These are phyloP conservation scores for Patella pellucida DNA, from an alignment of 2,888 invertebrate genomes.

Conservation along the genomic window DNA sequence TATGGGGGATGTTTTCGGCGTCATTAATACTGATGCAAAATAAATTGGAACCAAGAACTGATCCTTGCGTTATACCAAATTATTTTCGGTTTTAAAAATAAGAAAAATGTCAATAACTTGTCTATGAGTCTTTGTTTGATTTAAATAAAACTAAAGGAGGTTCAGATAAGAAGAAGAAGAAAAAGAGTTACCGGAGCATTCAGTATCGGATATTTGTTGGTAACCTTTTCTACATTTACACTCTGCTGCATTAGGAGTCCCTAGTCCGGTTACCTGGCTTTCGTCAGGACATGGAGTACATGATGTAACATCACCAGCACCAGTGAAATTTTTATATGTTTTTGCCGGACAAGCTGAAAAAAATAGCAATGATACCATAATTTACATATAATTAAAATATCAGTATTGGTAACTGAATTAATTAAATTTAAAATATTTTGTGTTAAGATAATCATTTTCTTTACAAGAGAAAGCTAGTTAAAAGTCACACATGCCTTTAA, in stretches of 20 bases:
- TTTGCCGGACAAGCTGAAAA: conserved; percentile 77
- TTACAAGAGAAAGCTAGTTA: no score
- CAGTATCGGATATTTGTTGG: conserved; percentile 65
- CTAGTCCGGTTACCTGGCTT: conserved; percentile 76
- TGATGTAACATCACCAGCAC: conserved; percentile 74
- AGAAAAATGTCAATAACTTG: no score
- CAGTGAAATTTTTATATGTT: conserved; percentile 74
- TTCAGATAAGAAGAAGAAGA: neutral
- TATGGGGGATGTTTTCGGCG: no score
- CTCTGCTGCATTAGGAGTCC: conserved; percentile 75
- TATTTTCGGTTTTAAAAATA: neutral
- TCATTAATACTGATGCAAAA: no score
- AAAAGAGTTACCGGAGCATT: conserved; percentile 75
- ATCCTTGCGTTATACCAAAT: neutral
- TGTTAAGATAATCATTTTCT: no score
- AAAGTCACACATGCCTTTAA: no score
- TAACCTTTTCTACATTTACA: conserved; percentile 79
- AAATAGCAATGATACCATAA: neutral
- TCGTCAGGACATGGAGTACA: conserved; percentile 77
- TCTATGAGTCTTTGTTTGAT: no score
- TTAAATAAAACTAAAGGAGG: no score
- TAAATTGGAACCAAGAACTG: no score
- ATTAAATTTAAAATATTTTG: no score
- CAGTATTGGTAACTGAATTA: no score
- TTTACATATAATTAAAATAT: no score